Percentiles rank a stretch among this genome's conserved stretches.
Conservation (phyloP, 2,888 invertebrate genomes). For the Ariolimax columbianus region DNA sequence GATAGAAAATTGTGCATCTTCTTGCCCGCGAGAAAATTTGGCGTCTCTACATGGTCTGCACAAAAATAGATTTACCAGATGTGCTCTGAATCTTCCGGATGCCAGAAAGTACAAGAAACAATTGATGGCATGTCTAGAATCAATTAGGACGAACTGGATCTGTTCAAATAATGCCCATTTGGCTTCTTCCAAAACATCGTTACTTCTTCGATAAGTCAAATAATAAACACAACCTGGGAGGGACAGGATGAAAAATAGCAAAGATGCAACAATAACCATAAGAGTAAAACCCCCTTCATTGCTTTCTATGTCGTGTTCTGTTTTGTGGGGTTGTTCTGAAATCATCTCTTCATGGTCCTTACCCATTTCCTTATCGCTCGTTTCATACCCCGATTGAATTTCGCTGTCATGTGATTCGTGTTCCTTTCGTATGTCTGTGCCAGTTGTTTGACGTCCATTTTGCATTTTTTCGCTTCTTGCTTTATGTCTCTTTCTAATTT, state of each 20-base stretch:
- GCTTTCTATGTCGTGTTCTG: neutral
- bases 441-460: no score
- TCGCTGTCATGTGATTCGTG: no score
- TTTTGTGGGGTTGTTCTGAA: neutral
- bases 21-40: no score
- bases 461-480: no score
- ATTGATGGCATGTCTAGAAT: constrained; percentile 68
- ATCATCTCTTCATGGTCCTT: neutral
- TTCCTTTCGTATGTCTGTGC: no score
- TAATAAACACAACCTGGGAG: constrained; percentile 49
- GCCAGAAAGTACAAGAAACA: constrained; percentile 68
- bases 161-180: constrained; percentile 46
- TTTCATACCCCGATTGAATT: no score
- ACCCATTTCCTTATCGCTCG: neutral
- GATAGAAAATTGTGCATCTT: no score
- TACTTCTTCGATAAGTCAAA: constrained; percentile 30
- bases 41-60: neutral
- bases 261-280: constrained; percentile 54
- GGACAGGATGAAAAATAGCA: constrained; percentile 53
- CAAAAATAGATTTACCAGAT: constrained; percentile 48
- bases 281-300: constrained; percentile 3
- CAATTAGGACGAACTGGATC: constrained; percentile 59
- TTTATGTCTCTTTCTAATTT: no score
- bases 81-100: constrained; percentile 62
- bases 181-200: constrained; percentile 23